Base-by-base conservation (phyloP, 2,797 vertebrate genomes). In the Cynopterus sphinx region DNA sequence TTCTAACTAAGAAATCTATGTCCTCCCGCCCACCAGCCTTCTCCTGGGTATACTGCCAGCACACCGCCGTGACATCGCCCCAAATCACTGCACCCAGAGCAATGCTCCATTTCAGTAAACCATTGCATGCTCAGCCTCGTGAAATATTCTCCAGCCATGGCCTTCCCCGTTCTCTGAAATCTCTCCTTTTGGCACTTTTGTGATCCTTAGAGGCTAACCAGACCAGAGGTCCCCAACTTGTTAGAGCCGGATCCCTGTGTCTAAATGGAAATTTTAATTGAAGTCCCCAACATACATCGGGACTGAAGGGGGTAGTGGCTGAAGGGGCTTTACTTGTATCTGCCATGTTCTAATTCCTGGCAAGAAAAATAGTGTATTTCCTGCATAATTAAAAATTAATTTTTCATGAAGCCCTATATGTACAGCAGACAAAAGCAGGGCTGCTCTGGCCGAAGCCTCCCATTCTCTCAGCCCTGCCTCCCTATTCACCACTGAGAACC, bases 341-440 rank as follows among this genome's bases (percentile, higher is more conserved):
- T 53, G 3, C 68, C 51, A 33, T 16, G 28, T 78, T 77, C 81
- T 94, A 49, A 57, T 81, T 92, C 53, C 61, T 92, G 82, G 51
- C 19, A 41, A 71, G 22, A 65, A 85, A 71, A 89, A 51, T 57
- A 41, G 31, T 33, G 7, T 78, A 87, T 67, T 78, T 85, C 71
- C 65, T 57, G 6, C 7, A 70, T 71, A 57, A 63, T 85, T 92
- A 96, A 84, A 94, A 51, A 46, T 55, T 61, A 92, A 81, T 51
- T 70, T 91, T 96, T 86, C 81, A 55, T 39, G 6, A 77, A 71
- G 24, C 49, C 53, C 70, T 59, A 2, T 33, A 61, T 43, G 15
- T 36, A 75, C 84, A 95, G 75, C 28, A 96, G 39, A 84, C 46
- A 91, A 49, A 93, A 95, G 59, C 57, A 93, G 75, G 87, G 8